phyloP scores from a whole-genome alignment of 1,140 invertebrate species.

The Cydia fagiglandana region DNA sequence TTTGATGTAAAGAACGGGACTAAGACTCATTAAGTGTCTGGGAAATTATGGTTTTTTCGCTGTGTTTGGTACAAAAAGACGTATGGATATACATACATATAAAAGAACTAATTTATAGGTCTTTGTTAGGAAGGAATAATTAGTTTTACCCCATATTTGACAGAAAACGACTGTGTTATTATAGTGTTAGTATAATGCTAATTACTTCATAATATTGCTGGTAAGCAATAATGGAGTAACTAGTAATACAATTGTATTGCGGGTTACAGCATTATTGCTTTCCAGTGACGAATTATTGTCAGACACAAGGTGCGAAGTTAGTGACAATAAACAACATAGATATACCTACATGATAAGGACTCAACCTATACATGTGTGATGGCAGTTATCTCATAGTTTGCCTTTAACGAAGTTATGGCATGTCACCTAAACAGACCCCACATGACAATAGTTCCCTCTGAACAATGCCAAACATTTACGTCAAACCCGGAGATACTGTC shows the following conservation, averaged over 20 bases:
- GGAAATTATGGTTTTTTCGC: not conserved
- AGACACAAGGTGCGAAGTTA: no score
- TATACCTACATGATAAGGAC: no score
- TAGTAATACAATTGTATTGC: no score
- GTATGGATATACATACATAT: not conserved
- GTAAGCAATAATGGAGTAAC: no score
- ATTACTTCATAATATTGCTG: no score
- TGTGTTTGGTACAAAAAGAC: not conserved
- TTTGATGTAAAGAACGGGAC: constrained; percentile 10
- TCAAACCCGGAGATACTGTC: constrained; percentile 17
- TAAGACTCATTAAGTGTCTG: constrained; percentile 3
- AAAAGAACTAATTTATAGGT: not conserved
- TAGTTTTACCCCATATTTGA: no score
- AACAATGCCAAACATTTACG: constrained; percentile 19
- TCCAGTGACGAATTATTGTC: no score
- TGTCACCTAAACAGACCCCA: not conserved
- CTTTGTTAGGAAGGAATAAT: no score
- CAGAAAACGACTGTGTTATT: no score
- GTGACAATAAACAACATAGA: no score
- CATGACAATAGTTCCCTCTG: constrained; percentile 5
- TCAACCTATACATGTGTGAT: not conserved
- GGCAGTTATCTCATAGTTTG: not conserved
- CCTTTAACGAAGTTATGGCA: not conserved
- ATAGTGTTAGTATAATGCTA: no score
- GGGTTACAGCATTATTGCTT: no score